Evolutionary conservation across 1,140 invertebrate genomes (phyloP), one percentile per base, ranked within the genome.

Genomic region (Philopotamus ludificatus): DNA sequence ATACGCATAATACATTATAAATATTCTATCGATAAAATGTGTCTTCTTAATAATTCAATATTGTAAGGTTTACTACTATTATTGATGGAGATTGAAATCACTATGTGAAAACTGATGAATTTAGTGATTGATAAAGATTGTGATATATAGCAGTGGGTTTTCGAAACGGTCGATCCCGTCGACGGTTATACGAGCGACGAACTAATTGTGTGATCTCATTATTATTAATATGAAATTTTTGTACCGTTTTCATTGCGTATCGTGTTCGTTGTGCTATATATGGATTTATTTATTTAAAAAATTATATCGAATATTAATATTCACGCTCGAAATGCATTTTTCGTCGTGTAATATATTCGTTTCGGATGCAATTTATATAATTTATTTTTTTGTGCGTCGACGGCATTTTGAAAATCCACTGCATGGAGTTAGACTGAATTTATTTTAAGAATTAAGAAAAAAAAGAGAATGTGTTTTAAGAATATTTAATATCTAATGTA

Each of bases 111-210:
- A n/a, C n/a, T n/a, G n/a, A 18, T 66, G 64, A 66, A 44, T 63
- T 22, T 63, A 67, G 68, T 67, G 68, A 70, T 70, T 70, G 68
- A 70, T 66, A 67, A 20, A 64, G 68, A 70, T 66, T 70, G 68
- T 70, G 68, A 70, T 70, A 70, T 55, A 60, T 64, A 65, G 28
- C 68, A 67, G 63, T 70, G 68, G 68, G 65, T 61, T 66, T 60
- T 18, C 39, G 58, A 61, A 44, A 47, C 18, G 44, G 15, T 47
- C 18, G 7, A 34, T 54, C 20, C 26, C 51, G 23, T 25, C 2
- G 21, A 50, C 21, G 4, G n/a, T 50, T 50, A 9, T 10, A 12
- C 7, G 45, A n/a, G n/a, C n/a, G n/a, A n/a, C 12, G 4, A 34
- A 34, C 4, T 34, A 34, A 34, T 34, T 12, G 28, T 34, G 7